Conservation (phyloP, 2,113 vertebrate species). For the Ammodytes dubius region DNA sequence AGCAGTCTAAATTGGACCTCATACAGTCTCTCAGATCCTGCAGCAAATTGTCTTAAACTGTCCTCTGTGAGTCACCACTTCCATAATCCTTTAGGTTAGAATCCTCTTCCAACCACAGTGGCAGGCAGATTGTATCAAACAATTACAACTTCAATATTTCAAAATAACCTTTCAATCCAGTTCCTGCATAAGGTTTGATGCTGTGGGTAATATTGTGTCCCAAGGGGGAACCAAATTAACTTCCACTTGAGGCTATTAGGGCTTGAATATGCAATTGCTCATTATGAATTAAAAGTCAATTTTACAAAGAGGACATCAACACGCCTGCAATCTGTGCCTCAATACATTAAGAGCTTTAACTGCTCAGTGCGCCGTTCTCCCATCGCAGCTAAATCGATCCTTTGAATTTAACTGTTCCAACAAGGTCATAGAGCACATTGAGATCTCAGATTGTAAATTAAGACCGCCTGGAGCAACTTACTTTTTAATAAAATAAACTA, state of each 20-base stretch:
- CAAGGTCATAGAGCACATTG: conserved; percentile 12
- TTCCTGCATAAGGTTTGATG: conserved; percentile 27
- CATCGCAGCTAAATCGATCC: conserved; percentile 3
- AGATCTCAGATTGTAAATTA: conserved; percentile 23
- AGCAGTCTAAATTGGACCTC: conserved; percentile 30
- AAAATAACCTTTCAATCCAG: conserved; percentile 34
- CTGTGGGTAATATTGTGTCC: conserved; percentile 40
- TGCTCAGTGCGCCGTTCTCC: conserved; percentile 10
- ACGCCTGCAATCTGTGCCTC: conserved; percentile 46
- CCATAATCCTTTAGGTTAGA: conserved; percentile 33
- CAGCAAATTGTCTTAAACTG: conserved; percentile 14
- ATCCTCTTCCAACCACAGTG: not conserved
- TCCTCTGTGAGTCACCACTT: conserved; percentile 24
- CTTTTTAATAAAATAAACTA: not conserved
- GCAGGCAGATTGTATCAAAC: conserved; percentile 49
- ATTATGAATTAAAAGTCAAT: conserved; percentile 74
- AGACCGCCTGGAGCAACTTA: not conserved
- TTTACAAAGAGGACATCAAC: conserved; percentile 60
- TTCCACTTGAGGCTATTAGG: conserved; percentile 72
- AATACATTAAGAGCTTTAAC: conserved; percentile 20
- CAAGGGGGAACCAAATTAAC: conserved; percentile 47
- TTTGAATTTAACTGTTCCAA: not conserved
- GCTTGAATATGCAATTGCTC: conserved; percentile 62
- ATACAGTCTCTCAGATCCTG: conserved; percentile 23
- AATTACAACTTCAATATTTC: conserved; percentile 42